Evolutionary conservation across 2,113 vertebrate genomes (phyloP).

Genomic region (Melospiza melodia): DNA sequence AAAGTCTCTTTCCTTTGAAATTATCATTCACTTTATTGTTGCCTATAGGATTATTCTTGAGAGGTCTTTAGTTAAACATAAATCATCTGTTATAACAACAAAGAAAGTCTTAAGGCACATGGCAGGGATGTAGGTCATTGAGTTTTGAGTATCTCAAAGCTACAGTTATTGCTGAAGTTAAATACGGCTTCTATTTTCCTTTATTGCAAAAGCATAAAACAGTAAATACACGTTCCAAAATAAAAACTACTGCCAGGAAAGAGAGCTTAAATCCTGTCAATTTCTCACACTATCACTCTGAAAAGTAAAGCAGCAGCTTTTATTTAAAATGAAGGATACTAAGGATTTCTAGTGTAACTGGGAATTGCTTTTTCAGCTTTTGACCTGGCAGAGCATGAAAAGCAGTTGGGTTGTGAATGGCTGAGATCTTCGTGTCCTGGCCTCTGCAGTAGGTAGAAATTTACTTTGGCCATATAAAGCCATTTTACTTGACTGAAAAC

Average conservation of each 20-base stretch:
- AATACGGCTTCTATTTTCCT: not conserved
- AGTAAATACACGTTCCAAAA: not conserved
- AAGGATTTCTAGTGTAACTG: not conserved
- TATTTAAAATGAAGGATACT: not conserved
- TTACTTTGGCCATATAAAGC: conserved; percentile 85
- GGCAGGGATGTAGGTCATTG: not conserved
- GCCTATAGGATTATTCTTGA: not conserved
- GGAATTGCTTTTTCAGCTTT: conserved; percentile 45
- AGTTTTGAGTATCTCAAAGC: not conserved
- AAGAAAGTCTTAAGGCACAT: not conserved
- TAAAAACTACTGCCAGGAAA: not conserved
- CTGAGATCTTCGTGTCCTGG: conserved; percentile 56
- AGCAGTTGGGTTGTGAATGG: conserved; percentile 54
- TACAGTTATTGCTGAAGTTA: not conserved
- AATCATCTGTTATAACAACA: not conserved
- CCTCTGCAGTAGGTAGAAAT: conserved; percentile 81
- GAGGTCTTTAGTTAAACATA: not conserved
- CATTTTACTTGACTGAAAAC: conserved; percentile 78
- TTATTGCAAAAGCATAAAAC: not conserved
- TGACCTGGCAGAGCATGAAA: conserved; percentile 31
- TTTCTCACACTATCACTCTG: not conserved
- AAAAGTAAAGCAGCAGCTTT: not conserved
- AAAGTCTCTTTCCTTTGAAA: not conserved
- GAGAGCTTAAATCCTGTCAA: not conserved
- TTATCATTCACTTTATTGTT: not conserved